Conservation (phyloP, 2,113 vertebrate genomes). For the Pygoscelis adeliae region DNA sequence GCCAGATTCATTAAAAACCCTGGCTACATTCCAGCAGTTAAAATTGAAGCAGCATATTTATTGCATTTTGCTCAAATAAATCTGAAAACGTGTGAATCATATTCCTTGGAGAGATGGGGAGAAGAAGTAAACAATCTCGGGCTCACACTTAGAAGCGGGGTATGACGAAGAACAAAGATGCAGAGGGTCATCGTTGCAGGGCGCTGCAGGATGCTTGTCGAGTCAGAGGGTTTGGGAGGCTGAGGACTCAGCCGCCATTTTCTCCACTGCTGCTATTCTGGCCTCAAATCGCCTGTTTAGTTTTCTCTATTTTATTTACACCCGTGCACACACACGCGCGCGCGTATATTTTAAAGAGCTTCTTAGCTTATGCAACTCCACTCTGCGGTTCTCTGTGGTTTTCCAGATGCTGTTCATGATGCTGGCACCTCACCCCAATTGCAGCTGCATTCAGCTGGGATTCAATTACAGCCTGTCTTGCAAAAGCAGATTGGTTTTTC, state of each 20-base stretch:
- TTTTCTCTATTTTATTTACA: not conserved
- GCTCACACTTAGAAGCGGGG: conserved; percentile 42
- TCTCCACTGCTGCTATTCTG: not conserved
- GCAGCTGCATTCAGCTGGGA: conserved; percentile 73
- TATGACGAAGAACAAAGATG: conserved; percentile 52
- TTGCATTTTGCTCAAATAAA: conserved; percentile 98
- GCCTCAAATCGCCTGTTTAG: not conserved
- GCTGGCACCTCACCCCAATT: conserved; percentile 62
- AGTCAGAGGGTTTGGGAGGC: not conserved
- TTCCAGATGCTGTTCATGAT: conserved; percentile 53
- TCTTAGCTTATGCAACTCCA: not conserved
- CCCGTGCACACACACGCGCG: fast-evolving
- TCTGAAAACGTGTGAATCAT: conserved; percentile 97
- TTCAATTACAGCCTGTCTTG: conserved; percentile 70
- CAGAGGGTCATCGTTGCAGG: not conserved
- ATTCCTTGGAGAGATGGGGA: conserved; percentile 86
- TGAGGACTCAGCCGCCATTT: not conserved
- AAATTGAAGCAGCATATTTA: conserved; percentile 97
- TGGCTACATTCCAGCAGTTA: conserved; percentile 97
- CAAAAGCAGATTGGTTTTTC: conserved; percentile 64
- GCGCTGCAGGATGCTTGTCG: not conserved
- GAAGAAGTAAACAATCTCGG: conserved; percentile 76
- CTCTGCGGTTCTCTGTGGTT: conserved; percentile 22
- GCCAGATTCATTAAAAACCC: conserved; percentile 98
- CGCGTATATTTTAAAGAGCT: not conserved